Evolutionary conservation across 2,797 vertebrate genomes (phyloP), one percentile per base, ranked within the genome.

Genomic region (Bovichtus diacanthus): DNA sequence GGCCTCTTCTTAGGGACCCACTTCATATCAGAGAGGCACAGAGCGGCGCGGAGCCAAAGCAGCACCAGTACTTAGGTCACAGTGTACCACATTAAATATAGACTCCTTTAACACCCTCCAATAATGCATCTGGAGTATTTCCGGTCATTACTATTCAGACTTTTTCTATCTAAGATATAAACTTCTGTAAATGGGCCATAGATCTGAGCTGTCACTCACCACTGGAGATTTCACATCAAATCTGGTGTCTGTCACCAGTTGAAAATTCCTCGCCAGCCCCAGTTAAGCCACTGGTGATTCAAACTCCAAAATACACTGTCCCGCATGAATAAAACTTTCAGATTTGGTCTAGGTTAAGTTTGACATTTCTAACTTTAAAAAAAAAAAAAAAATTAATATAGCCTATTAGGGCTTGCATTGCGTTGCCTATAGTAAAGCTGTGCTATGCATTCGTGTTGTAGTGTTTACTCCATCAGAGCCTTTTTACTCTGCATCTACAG

Each of bases 141-240:
- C 88, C 84, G 93, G 90, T 95, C 90, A 94, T 92, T 94, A 94
- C 93, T 94, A 93, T 94, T 95, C 92, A 92, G 90, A 93, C 80
- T 76, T 92, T n/a, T 84, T 91, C 90, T 87, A 89, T 92, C 90
- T 90, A 84, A 94, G 91, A 95, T 92, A 93, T 90, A 89, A 92
- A 94, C 94, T 95, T 96, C 93, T 94, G 94, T 94, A 95, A 95
- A 95, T 95, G 95, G 95, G 95, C 93, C 95, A 93, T 83, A 94
- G 95, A 96, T 96, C 95, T 96, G 93, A 96, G 95, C 91, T 79
- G 83, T 88, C 90, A 71, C 75, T 90, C 81, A 92, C 90, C 94
- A 88, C 95, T 87, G 86, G 95, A 95, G 95, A 95, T 74, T 92
- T 93, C 88, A 70, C 93, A 95, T 95, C 93, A 95, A 94, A 94